A percentile compares a stretch with the other conserved stretches of the same genome.
Conservation (phyloP, 2,888 invertebrate species). For the Pyrochroa serraticornis region DNA sequence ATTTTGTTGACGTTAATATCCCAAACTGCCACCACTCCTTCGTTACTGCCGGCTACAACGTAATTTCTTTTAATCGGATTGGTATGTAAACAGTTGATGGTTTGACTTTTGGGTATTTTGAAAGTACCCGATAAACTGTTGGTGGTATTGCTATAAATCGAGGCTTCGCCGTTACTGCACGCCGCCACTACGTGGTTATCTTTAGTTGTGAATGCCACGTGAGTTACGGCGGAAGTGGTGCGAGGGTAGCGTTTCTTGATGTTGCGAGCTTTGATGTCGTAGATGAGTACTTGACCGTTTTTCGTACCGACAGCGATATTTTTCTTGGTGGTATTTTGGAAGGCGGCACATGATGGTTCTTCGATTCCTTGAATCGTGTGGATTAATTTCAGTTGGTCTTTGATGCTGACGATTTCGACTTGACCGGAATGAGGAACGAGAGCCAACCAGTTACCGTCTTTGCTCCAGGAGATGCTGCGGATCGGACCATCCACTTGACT, state of each 20-base stretch:
- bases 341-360: constrained; percentile 53
- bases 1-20: constrained; percentile 50
- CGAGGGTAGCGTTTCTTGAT: constrained; percentile 49
- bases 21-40: constrained; percentile 55
- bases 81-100: constrained; percentile 47
- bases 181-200: constrained; percentile 53
- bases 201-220: constrained; percentile 49
- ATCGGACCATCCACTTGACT: constrained; percentile 45
- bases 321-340: constrained; percentile 52
- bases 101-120: constrained; percentile 50
- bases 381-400: constrained; percentile 48
- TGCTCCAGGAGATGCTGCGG: constrained; percentile 54
- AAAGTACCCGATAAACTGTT: constrained; percentile 45
- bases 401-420: constrained; percentile 53
- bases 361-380: constrained; percentile 50
- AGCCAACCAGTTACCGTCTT: constrained; percentile 54
- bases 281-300: constrained; percentile 50
- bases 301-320: constrained; percentile 50
- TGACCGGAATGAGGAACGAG: constrained; percentile 50
- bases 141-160: constrained; percentile 48
- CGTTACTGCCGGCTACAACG: constrained; percentile 51
- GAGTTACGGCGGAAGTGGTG: constrained; percentile 43
- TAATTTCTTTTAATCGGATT: constrained; percentile 50
- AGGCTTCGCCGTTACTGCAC: constrained; percentile 50
- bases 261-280: constrained; percentile 51